Percentiles rank a stretch among this genome's conserved stretches.
Evolutionary conservation across 1,140 invertebrate species (phyloP).

Genomic region (Drosophila hydei): DNA sequence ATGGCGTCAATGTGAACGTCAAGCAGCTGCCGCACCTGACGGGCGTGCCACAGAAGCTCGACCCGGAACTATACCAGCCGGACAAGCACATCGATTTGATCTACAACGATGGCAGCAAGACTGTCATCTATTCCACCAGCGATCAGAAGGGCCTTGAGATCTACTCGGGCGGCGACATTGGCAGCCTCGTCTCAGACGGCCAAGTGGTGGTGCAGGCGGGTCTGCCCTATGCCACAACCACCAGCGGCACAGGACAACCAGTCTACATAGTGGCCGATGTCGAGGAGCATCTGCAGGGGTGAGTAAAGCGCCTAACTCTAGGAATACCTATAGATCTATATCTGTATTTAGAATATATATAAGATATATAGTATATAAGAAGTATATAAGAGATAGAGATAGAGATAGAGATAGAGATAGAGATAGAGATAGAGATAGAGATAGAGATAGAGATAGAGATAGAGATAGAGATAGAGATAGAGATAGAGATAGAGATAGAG

Average conservation of each 20-base stretch:
- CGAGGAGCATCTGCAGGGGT: slow-evolving; percentile 82
- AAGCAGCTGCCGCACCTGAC: slow-evolving; percentile 85
- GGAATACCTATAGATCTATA: not conserved
- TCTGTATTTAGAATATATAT: not conserved
- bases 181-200: slow-evolving; percentile 83
- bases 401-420: too few species aligned
- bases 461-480: too few species aligned
- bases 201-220: slow-evolving; percentile 80
- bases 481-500: too few species aligned
- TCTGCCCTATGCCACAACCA: slow-evolving; percentile 74
- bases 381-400: too few species aligned
- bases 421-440: too few species aligned
- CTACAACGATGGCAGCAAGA: slow-evolving; percentile 92
- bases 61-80: slow-evolving; percentile 74
- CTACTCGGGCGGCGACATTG: slow-evolving; percentile 84
- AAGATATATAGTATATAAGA: not conserved
- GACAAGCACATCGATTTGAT: slow-evolving; percentile 88
- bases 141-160: slow-evolving; percentile 85
- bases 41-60: slow-evolving; percentile 70
- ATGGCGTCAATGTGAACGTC: slow-evolving; percentile 85
- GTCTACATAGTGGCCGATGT: slow-evolving; percentile 83
- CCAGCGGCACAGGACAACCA: slow-evolving; percentile 70
- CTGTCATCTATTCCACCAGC: slow-evolving; percentile 90
- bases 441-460: too few species aligned
- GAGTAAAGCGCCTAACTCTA: slow-evolving; percentile 42